Evolutionary conservation across 2,113 vertebrate genomes (phyloP), one percentile per base, ranked within the genome.

Genomic region (Aleadryas rufinucha): DNA sequence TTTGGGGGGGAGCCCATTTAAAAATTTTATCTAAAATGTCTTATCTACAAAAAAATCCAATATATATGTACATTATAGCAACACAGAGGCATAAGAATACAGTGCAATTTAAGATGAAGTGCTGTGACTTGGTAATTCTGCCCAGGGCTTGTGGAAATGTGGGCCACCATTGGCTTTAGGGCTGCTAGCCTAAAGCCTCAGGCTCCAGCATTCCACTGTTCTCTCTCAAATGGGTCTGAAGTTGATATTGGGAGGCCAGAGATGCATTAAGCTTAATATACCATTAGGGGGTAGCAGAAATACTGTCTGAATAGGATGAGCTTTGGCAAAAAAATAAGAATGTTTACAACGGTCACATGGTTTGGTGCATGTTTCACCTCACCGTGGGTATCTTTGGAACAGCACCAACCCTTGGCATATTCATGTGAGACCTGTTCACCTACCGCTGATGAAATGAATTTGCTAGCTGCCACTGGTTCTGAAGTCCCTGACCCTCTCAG

Each of bases 41-140:
- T 92, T 97, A 98, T 98, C 97, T 98, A 98, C 97, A 97, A 95
- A 97, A 97, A 96, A 93, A 96, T 92, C 80, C 90, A 89, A 93
- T 79, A 94, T 93, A 96, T 85, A 94, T 91, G 90, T 94, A 97
- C 97, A 98, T 93, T 91, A 97, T 90, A 97, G 92, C 95, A 93
- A 92, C 52, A 92, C 93, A 95, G 81, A 97, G 84, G 89, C 92
- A 50, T 94, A 95, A 83, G 93, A 97, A 94, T 94, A 98, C 95
- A 97, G 96, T 96, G 89, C 95, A 96, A 97, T 95, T 96, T 93
- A 94, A 97, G 90, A 96, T 41, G 37, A 94, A 97, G 90, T 97
- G 93, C 95, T 91, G 92, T 94, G 93, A 97, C 92, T 94, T 87
- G 66, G 56, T 90, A 89, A 80, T 89, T 83, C 91, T 91, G 77